Evolutionary conservation across 2,888 invertebrate genomes (phyloP), one percentile per base, ranked within the genome.

Genomic region (Drosophila suboccidentalis): DNA sequence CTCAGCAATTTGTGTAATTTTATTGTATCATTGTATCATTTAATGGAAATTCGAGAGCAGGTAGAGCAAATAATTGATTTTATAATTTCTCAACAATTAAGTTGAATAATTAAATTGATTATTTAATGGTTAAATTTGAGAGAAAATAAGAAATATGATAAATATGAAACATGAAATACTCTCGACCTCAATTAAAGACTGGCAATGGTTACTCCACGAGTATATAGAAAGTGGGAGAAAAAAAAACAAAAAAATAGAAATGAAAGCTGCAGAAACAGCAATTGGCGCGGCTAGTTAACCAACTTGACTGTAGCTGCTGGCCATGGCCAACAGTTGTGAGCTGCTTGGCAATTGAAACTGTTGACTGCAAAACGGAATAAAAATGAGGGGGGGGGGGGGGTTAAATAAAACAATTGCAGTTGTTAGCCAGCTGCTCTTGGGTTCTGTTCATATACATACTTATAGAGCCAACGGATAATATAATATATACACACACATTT

Each of bases 261-360:
- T 15, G 34, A 36, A 54, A 39, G 51, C 51, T 39, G 29, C 34
- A 29, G 47, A 5, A 32, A 15, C 39, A 38, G 43, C 50, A 36
- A 57, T 17, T 55, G 58, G 26, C 67, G 67, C 58, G 54, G 69
- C 44, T 32, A 65, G 70, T 61, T 77, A 66, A 70, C 55, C 68
- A 77, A 54, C 54, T 75, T 68, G 77, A 69, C 75, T 76, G 53
- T 54, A 47, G 69, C 72, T 50, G 59, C 53, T 68, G 59, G 75
- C 65, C 66, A 38, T 50, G 71, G 75, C 58, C 32, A 60, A 57
- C 53, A 36, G 26, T 29, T 19, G 11, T 38, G 36, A 46, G n/a
- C 15, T 57, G 57, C 44, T 10, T 60, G 57, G 54, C 60, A 77
- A 72, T 72, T 62, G 58, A 66, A 72, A 72, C 53, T 62, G 72